Percentiles rank a stretch among this genome's conserved stretches.
These are phyloP conservation scores for Drosophila biarmipes DNA, from an alignment of 1,140 invertebrate species.

Conservation along the genomic window DNA sequence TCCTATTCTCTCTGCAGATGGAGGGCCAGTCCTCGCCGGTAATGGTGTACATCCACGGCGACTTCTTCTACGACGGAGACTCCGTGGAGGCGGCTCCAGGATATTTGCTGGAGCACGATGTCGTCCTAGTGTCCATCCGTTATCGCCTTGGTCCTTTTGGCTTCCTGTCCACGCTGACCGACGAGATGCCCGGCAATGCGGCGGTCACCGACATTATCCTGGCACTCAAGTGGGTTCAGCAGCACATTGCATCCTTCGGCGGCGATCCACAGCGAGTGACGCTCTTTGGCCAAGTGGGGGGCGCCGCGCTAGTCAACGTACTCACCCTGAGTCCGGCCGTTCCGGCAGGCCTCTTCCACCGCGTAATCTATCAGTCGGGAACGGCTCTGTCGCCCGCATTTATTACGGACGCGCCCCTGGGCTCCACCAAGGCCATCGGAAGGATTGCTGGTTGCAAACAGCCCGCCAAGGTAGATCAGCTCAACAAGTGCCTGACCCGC, in stretches of 20 bases:
- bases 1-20: conserved; percentile 34
- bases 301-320: conserved; percentile 85
- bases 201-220: conserved; percentile 88
- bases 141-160: conserved; percentile 85
- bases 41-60: conserved; percentile 83
- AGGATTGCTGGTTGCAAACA: conserved; percentile 73
- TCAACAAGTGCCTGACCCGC: conserved; percentile 69
- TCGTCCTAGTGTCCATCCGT: conserved; percentile 85
- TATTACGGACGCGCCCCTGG: conserved; percentile 86
- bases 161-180: conserved; percentile 86
- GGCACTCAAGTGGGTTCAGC: conserved; percentile 87
- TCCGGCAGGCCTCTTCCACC: conserved; percentile 85
- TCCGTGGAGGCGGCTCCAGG: conserved; percentile 71
- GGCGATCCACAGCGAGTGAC: conserved; percentile 88
- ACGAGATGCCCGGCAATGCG: conserved; percentile 88
- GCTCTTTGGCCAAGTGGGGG: conserved; percentile 87
- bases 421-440: conserved; percentile 68
- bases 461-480: conserved; percentile 54
- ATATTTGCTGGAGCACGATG: conserved; percentile 84
- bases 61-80: conserved; percentile 80
- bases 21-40: conserved; percentile 61
- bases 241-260: conserved; percentile 88
- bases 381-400: conserved; percentile 89
- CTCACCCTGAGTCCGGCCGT: conserved; percentile 83
- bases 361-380: conserved; percentile 84